phyloP scores from a whole-genome alignment of 1,140 invertebrate species.

The Cotesia vestalis region DNA sequence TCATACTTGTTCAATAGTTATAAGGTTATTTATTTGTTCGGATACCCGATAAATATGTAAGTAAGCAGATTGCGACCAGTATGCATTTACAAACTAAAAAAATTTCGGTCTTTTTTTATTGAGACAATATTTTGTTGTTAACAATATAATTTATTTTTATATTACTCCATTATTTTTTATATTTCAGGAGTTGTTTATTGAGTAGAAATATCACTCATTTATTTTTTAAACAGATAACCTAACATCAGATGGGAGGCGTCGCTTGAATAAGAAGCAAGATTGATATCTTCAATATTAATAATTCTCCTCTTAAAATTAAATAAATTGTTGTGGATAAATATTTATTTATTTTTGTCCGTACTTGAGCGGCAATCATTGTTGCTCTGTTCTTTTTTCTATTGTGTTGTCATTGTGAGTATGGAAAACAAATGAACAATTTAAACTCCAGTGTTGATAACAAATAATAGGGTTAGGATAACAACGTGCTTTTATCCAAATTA shows the following conservation, averaged over 20 bases:
- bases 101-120: not conserved
- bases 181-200: not conserved
- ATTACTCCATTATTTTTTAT: not conserved
- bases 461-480: too few relatives aligned
- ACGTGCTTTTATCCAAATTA: too few relatives aligned
- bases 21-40: conserved; percentile 24
- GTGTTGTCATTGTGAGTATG: too few relatives aligned
- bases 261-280: not conserved
- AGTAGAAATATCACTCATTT: too few relatives aligned
- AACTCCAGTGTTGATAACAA: too few relatives aligned
- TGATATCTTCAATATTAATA: not conserved
- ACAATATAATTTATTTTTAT: too few relatives aligned
- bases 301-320: too few relatives aligned
- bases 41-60: conserved; percentile 19
- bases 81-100: not conserved
- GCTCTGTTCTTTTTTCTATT: too few relatives aligned
- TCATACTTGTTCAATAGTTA: not conserved
- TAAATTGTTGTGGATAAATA: not conserved
- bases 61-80: not conserved
- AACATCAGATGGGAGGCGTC: conserved; percentile 23
- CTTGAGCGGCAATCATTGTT: not conserved
- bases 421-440: too few relatives aligned
- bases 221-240: not conserved
- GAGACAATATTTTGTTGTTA: not conserved
- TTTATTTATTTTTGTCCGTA: not conserved